Conservation (phyloP, 1,140 invertebrate species). For the Chrysomallon squamiferum region DNA sequence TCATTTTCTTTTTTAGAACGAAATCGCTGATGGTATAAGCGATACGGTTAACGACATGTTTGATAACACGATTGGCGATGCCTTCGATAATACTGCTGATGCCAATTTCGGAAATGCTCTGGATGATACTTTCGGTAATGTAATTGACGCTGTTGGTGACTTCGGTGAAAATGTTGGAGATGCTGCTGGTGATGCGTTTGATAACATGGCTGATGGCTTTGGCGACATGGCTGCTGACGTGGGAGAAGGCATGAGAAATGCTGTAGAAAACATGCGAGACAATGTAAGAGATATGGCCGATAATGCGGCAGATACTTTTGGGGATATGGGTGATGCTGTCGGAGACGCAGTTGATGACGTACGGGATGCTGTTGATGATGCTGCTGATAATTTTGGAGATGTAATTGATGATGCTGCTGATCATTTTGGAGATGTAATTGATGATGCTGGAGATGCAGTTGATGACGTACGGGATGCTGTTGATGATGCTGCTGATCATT, state of each 20-base stretch:
- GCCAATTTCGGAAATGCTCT: background rate
- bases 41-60: conserved; percentile 1
- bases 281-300: background rate
- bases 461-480: background rate
- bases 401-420: background rate
- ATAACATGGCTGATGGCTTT: background rate
- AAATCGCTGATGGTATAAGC: background rate
- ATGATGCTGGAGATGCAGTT: background rate
- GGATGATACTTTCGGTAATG: conserved; percentile 1
- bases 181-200: background rate
- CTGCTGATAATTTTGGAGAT: background rate
- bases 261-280: background rate
- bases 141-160: background rate
- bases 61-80: background rate
- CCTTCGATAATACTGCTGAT: background rate
- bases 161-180: background rate
- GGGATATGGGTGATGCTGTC: background rate
- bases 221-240: background rate
- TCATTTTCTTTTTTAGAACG: background rate
- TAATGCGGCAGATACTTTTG: background rate
- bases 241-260: background rate
- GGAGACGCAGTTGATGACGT: background rate
- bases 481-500: background rate
- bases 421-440: background rate
- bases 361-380: background rate